Evolutionary conservation across 2,113 vertebrate species (phyloP).

Genomic region (Oxyura jamaicensis): DNA sequence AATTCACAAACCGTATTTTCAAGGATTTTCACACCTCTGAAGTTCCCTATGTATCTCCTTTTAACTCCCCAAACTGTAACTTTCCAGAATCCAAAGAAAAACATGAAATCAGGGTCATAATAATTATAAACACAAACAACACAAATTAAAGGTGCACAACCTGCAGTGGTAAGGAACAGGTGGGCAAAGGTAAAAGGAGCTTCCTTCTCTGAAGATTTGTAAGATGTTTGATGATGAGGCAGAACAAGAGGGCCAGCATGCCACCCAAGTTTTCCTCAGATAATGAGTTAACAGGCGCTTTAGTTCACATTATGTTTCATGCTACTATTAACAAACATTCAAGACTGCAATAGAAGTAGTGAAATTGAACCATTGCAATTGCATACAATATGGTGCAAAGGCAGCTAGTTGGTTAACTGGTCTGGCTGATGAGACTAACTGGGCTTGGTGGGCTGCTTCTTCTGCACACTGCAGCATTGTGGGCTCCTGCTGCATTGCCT

Average conservation of each 20-base stretch:
- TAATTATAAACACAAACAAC: not conserved
- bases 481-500: not conserved
- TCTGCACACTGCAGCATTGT: not conserved
- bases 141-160: not conserved
- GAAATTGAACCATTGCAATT: not conserved
- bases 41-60: not conserved
- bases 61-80: not conserved
- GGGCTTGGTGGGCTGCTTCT: not conserved
- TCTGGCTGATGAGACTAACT: not conserved
- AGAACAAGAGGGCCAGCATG: not conserved
- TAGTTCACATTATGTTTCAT: not conserved
- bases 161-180: not conserved
- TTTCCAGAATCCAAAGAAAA: not conserved
- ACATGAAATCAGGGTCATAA: not conserved
- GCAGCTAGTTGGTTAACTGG: not conserved
- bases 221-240: not conserved
- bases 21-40: not conserved
- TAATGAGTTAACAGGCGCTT: not conserved
- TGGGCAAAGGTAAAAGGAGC: not conserved
- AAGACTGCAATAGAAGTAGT: not conserved
- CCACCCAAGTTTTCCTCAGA: not conserved
- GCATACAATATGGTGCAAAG: rapidly evolving
- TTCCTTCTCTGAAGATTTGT: not conserved
- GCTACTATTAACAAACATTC: not conserved
- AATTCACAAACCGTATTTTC: not conserved